Evolutionary conservation across 2,888 invertebrate genomes (phyloP).

Genomic region (Dysmachus trigonus): DNA sequence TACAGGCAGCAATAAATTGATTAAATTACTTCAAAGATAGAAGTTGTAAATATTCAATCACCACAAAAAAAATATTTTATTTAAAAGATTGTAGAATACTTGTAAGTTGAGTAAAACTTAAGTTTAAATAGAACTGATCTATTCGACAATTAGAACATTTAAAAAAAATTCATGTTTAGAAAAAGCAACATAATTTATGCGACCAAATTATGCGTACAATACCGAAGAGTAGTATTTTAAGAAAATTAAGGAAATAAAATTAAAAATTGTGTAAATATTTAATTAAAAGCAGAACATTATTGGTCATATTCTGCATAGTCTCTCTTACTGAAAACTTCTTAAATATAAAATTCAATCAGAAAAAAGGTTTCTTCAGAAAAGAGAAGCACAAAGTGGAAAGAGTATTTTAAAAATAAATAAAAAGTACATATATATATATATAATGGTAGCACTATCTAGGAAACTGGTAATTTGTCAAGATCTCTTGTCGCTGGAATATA

Average conservation of each 20-base stretch:
- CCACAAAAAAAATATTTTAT: neutral
- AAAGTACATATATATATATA: neutral
- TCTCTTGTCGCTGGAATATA: neutral
- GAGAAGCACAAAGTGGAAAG: neutral
- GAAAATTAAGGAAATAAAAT: neutral
- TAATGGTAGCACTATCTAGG: neutral
- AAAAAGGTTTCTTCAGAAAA: constrained; percentile 23
- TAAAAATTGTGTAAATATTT: neutral
- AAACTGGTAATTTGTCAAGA: neutral
- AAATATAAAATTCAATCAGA: constrained; percentile 13
- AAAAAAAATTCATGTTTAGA: neutral
- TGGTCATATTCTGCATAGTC: neutral
- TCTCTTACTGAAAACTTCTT: neutral
- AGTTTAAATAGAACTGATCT: neutral
- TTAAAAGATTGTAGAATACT: neutral
- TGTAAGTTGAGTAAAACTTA: neutral
- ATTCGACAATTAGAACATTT: neutral
- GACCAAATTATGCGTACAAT: neutral
- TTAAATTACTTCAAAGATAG: neutral
- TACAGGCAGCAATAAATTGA: neutral
- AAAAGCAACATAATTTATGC: neutral
- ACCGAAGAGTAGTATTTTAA: neutral
- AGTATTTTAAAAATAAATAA: neutral
- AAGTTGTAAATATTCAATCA: neutral
- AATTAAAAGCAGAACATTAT: neutral